These are phyloP conservation scores for Oxystoma pomonae DNA, from an alignment of 2,888 invertebrate genomes.

Conservation along the genomic window DNA sequence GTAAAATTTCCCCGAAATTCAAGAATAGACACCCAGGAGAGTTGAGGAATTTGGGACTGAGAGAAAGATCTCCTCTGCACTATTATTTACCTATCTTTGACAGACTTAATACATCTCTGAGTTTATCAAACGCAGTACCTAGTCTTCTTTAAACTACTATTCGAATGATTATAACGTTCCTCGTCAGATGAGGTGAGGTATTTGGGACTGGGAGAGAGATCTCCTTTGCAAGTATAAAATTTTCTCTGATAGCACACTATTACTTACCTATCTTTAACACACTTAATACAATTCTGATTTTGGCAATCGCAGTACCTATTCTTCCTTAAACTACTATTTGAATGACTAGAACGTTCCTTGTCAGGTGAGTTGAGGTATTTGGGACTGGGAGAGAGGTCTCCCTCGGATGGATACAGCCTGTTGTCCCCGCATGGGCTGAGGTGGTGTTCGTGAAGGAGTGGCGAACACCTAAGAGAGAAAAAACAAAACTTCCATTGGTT, in stretches of 20 bases:
- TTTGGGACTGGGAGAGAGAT: too few relatives aligned
- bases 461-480: background rate
- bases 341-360: constrained; percentile 19
- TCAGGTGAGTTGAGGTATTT: background rate
- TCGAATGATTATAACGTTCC: too few relatives aligned
- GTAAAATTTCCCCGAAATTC: too few relatives aligned
- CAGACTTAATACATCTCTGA: too few relatives aligned
- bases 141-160: too few relatives aligned
- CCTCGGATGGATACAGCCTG: too few relatives aligned
- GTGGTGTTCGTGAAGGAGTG: background rate
- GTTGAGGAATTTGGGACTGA: too few relatives aligned
- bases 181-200: too few relatives aligned
- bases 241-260: too few relatives aligned
- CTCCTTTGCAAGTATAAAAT: too few relatives aligned
- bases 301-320: constrained; percentile 31
- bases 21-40: too few relatives aligned
- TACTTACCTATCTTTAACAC: constrained; percentile 37
- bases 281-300: constrained; percentile 40
- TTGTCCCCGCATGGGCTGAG: background rate
- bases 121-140: constrained; percentile 31
- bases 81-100: constrained; percentile 38
- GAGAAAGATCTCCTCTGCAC: too few relatives aligned
- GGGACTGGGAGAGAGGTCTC: background rate
- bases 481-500: background rate
- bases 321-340: constrained; percentile 10